phyloP scores from a whole-genome alignment of 2,113 vertebrate species.

The Equus przewalskii region DNA sequence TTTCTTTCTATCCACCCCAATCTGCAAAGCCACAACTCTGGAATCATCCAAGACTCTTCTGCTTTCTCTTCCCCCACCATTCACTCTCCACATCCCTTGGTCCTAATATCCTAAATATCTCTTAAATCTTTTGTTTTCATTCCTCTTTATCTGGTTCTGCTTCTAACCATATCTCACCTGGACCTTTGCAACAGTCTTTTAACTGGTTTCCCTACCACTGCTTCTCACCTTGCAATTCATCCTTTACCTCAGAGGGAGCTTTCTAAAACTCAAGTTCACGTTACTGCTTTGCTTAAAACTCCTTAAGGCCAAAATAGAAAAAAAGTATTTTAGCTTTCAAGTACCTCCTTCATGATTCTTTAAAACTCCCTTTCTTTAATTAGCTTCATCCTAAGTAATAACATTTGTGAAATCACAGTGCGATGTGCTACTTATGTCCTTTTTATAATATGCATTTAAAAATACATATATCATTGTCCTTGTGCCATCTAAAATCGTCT shows the following conservation, averaged over 20 bases:
- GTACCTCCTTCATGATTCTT: not conserved
- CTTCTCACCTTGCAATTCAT: not conserved
- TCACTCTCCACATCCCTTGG: not conserved
- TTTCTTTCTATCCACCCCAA: not conserved
- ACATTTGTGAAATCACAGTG: not conserved
- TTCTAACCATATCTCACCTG: not conserved
- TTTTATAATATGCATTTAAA: not conserved
- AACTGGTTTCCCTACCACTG: not conserved
- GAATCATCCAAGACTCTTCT: not conserved
- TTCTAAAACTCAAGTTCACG: not conserved
- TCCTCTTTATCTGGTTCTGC: not conserved
- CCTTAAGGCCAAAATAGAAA: not conserved
- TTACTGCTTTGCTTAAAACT: conserved; percentile 42
- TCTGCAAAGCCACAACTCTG: not conserved
- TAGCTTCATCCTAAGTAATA: not conserved
- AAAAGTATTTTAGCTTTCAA: not conserved
- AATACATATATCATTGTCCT: not conserved
- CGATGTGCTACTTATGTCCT: conserved; percentile 8
- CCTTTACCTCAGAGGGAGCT: not conserved
- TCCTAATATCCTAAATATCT: not conserved
- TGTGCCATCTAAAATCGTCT: conserved; percentile 3
- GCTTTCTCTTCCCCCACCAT: not conserved
- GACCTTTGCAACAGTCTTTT: not conserved
- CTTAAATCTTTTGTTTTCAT: not conserved
- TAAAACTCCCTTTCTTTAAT: conserved; percentile 28